These are phyloP conservation scores for Cepaea hortensis DNA, from an alignment of 2,888 invertebrate species.

Conservation along the genomic window DNA sequence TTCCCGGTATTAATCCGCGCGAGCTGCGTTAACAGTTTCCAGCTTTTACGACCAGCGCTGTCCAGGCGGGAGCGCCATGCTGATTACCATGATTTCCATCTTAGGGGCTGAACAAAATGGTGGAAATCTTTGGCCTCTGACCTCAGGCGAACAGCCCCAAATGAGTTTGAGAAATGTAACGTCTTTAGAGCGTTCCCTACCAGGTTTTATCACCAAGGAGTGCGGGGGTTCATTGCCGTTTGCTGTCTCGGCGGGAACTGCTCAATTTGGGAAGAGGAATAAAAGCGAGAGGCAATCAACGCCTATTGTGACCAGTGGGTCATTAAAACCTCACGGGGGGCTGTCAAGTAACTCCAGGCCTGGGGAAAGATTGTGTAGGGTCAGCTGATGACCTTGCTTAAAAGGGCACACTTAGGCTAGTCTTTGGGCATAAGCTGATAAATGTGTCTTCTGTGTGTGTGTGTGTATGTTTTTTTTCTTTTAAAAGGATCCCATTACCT, in stretches of 20 bases:
- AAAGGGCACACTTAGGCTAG: not conserved
- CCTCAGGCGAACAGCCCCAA: constrained; percentile 26
- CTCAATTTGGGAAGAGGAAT: constrained; percentile 37
- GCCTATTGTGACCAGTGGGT: constrained; percentile 33
- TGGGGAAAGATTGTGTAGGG: not conserved
- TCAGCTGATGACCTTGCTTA: constrained; percentile 1
- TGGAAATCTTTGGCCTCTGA: constrained; percentile 39
- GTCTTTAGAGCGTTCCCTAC: constrained; percentile 26
- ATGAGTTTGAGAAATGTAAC: constrained; percentile 44
- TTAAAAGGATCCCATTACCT: too few relatives aligned
- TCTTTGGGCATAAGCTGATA: not conserved
- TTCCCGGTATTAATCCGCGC: constrained; percentile 14
- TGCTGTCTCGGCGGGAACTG: constrained; percentile 5
- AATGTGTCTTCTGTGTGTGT: too few relatives aligned
- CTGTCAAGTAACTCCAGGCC: not conserved
- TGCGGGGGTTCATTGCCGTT: constrained; percentile 13
- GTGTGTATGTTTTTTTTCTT: too few relatives aligned
- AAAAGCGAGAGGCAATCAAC: constrained; percentile 40
- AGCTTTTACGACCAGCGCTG: constrained; percentile 23
- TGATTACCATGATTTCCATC: constrained; percentile 43
- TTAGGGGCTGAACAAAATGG: constrained; percentile 33
- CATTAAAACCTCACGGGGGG: constrained; percentile 27
- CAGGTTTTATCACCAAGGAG: constrained; percentile 10
- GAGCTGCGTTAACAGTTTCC: constrained; percentile 31
- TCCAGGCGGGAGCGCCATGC: not conserved